A percentile compares a stretch with the other conserved stretches of the same genome.
phyloP scores from a whole-genome alignment of 2,797 vertebrate genomes.

The Phataginus tricuspis region DNA sequence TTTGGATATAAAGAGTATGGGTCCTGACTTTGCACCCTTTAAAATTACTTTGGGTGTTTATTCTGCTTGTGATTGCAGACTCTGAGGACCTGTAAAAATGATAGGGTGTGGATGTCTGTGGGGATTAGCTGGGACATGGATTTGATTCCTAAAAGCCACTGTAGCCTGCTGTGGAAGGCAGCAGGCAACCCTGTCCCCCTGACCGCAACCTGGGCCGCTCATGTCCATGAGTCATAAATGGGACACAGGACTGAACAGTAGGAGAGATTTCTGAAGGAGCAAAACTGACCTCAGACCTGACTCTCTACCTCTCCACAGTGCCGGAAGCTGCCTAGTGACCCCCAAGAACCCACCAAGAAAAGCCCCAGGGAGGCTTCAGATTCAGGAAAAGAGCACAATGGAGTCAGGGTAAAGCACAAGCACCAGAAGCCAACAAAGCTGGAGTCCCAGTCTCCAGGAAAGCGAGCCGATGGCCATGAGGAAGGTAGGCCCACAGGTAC shows the following conservation, averaged over 20 bases:
- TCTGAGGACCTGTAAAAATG: conserved; percentile 33
- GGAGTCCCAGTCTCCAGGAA: conserved; percentile 77
- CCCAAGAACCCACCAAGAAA: conserved; percentile 78
- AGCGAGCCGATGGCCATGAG: conserved; percentile 76
- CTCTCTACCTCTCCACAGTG: conserved; percentile 80
- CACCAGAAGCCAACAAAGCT: conserved; percentile 83
- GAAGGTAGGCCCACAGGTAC: conserved; percentile 83
- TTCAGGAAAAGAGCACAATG: conserved; percentile 83
- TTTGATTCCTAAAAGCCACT: neutral
- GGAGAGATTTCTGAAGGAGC: conserved; percentile 20
- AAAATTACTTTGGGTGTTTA: conserved; percentile 34
- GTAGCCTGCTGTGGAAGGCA: neutral
- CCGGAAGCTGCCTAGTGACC: conserved; percentile 80
- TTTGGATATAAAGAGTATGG: conserved; percentile 6
- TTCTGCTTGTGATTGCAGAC: neutral
- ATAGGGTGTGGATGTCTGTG: neutral
- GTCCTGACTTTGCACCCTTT: conserved; percentile 44
- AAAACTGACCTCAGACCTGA: conserved; percentile 28
- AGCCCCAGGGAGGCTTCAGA: conserved; percentile 74
- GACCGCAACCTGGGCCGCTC: neutral
- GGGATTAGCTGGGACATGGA: neutral
- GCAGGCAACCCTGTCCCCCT: neutral
- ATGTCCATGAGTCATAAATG: neutral
- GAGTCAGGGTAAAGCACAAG: conserved; percentile 86
- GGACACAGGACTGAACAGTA: neutral